Base-by-base conservation (phyloP, 2,113 vertebrate species). In the Eulacestoma nigropectus region DNA sequence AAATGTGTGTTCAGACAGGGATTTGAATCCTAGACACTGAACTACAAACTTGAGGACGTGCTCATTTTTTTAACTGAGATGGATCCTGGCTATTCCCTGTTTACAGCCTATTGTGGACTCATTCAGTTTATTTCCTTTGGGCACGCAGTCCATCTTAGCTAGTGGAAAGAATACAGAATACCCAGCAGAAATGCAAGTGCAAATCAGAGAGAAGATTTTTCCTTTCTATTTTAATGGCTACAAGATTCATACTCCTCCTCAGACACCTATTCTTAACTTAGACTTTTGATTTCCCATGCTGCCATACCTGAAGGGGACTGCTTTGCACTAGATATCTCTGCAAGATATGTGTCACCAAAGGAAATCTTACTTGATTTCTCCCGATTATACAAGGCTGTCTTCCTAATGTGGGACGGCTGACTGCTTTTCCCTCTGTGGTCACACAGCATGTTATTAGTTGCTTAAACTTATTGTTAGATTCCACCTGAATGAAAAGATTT, bases 221-320 rank as follows among this genome's bases (percentile, higher is more conserved):
- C 10, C 8, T 10, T 82, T 87, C 59, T 68, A 17, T 75, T 95
- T 95, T 93, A 95, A 86, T 32, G 26, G 73, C 60, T 93, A 50
- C 32, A 81, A 56, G 68, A 89, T 75, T 88, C 56, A 83, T 63
- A 29, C 9, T 79, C 14, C 47, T 90, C 39, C 39, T 95, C 76
- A 92, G 88, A 78, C 4, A 32, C n/a, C 29, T 78, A 63, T 46
- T 84, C 35, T 32, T 84, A 86, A 75, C 83, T 89, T 84, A 56
- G 39, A 70, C 46, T 84, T 96, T 86, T 94, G 22, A 90, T 97
- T 96, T 93, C 79, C 84, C 79, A 33, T 59, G 75, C 65, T 84
- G n/a, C 37, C 46, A 42, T 32, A 63, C 13, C 88, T 83, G 41
- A 89, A 93, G 76, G 23, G 65, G 7, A 20, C 42, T 62, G 46